Evolutionary conservation across 1,140 invertebrate genomes (phyloP), one percentile per base, ranked within the genome.

Genomic region (Lordiphosa clarofinis): DNA sequence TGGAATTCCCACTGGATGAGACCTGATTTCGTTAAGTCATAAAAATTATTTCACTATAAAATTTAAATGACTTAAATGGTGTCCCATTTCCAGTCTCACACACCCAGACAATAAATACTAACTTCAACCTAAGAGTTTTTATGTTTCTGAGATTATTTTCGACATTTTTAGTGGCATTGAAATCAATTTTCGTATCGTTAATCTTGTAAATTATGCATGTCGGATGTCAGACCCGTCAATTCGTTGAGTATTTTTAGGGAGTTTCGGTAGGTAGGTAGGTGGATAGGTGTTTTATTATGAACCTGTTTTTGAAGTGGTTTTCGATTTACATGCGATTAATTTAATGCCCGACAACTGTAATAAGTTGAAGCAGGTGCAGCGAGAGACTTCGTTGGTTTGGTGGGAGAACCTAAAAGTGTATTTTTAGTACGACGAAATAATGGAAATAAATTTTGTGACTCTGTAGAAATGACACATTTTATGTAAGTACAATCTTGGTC

Each of bases 151-250:
- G 75, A 70, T 87, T 73, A 60, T 82, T 48, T 86, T 73, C 73
- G 69, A 78, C 74, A 68, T 69, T 86, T 73, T 81, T 72, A 81
- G 75, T 81, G 72, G 56, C 66, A 72, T 69, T 73, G 61, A 73
- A 87, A 86, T 86, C 79, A 87, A 87, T 87, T 86, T 87, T 81
- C 66, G 69, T 71, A 81, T 87, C 86, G 64, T 86, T 87, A 87
- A 86, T 81, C 72, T 74, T 60, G 43, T 87, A 78, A 87, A 78
- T 87, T 81, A 87, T 86, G 65, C 73, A 70, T 78, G 78, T 73
- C 73, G 68, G 56, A 70, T 84, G 76, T 81, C 76, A 66, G 66
- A 74, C 53, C 61, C 43, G 64, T 81, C 48, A 61, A 50, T 84
- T 63, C 36, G 40, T 47, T 56, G 19, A 37, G 50, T 55, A 44